Evolutionary conservation across 2,797 vertebrate species (phyloP).

Genomic region (Sebastolobus altivelis): DNA sequence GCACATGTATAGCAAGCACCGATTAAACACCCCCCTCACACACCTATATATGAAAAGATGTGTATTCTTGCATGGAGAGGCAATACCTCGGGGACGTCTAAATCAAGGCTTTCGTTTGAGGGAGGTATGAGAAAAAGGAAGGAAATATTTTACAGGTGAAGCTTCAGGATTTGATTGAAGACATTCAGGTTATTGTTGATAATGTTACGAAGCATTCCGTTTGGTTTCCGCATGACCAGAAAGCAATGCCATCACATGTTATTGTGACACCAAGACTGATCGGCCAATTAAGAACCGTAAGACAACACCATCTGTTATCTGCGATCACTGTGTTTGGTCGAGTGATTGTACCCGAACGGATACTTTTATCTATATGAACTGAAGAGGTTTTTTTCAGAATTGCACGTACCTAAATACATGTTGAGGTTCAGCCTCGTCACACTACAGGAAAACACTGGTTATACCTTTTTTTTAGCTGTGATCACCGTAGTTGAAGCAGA

Average conservation of each 20-base stretch:
- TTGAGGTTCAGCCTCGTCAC: no score
- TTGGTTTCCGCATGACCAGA: constrained; percentile 9
- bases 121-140: neutral
- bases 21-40: constrained; percentile 13
- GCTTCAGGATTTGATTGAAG: neutral
- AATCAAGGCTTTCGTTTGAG: constrained; percentile 4
- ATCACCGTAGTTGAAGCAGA: neutral
- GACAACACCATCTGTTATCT: no score
- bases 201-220: neutral
- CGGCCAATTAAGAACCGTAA: neutral
- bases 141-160: constrained; percentile 6
- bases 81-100: constrained; percentile 11
- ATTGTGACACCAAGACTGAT: neutral
- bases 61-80: constrained; percentile 19
- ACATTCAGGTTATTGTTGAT: neutral
- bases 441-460: no score
- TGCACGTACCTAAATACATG: no score
- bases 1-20: neutral
- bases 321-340: no score
- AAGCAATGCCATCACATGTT: neutral
- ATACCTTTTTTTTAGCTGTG: no score
- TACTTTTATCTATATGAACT: no score
- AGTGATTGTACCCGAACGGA: no score
- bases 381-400: no score
- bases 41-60: neutral